These are phyloP conservation scores for Ciconia maguari DNA, from an alignment of 2,113 vertebrate genomes.

Conservation along the genomic window DNA sequence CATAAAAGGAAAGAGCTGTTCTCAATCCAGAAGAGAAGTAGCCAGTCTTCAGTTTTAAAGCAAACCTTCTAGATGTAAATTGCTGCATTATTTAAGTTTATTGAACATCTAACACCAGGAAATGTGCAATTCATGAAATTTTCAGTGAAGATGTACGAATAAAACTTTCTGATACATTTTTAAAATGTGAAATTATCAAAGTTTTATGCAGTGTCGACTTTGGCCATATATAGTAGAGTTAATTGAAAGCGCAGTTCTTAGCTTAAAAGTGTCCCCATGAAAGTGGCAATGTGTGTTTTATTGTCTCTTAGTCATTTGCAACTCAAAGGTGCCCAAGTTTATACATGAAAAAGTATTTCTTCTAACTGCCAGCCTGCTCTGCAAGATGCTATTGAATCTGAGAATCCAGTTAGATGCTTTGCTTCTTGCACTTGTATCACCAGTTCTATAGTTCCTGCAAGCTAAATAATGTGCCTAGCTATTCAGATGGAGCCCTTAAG, in stretches of 20 bases:
- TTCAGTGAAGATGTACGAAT: constrained; percentile 57
- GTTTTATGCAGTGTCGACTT: constrained; percentile 47
- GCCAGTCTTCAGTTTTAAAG: constrained; percentile 31
- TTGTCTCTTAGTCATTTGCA: constrained; percentile 38
- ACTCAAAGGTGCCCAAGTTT: constrained; percentile 17
- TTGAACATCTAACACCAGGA: constrained; percentile 66
- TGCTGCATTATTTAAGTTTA: constrained; percentile 70
- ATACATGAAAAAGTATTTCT: not conserved
- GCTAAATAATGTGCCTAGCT: not conserved
- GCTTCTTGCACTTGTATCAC: not conserved
- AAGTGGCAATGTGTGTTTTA: constrained; percentile 39
- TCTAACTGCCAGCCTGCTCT: not conserved
- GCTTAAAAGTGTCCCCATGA: constrained; percentile 20
- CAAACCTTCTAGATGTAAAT: constrained; percentile 59
- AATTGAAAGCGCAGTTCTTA: constrained; percentile 48
- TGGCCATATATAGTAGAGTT: constrained; percentile 46
- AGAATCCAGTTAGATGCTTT: not conserved
- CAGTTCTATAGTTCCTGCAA: not conserved
- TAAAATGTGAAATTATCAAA: constrained; percentile 66
- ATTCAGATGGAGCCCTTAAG: not conserved
- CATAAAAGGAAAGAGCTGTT: not conserved
- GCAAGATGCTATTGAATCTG: not conserved
- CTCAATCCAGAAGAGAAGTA: constrained; percentile 5
- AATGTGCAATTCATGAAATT: constrained; percentile 68
- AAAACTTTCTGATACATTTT: constrained; percentile 53